These are phyloP conservation scores for Cromileptes altivelis DNA, from an alignment of 2,113 vertebrate genomes.

Conservation along the genomic window DNA sequence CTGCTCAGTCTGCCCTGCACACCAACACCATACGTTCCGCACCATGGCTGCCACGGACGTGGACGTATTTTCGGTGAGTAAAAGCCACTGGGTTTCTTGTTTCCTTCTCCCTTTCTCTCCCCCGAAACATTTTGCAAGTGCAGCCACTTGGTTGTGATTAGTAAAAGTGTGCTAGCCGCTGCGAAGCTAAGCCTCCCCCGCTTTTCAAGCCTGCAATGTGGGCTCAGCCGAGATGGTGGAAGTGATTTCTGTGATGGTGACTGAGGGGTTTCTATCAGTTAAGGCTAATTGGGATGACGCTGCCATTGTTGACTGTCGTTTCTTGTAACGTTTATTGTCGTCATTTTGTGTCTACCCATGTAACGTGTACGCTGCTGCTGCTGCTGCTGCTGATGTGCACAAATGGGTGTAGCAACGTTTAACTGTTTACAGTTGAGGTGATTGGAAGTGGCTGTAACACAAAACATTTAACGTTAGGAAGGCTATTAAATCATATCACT, in stretches of 20 bases:
- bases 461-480: background rate
- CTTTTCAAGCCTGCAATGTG: slow-evolving; percentile 44
- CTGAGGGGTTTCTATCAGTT: slow-evolving; percentile 7
- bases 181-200: slow-evolving; percentile 60
- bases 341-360: background rate
- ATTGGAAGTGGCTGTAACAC: background rate
- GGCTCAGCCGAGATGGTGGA: slow-evolving; percentile 58
- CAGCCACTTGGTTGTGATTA: slow-evolving; percentile 42
- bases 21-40: slow-evolving; percentile 72
- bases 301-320: background rate
- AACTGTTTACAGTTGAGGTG: slow-evolving; percentile 21
- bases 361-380: slow-evolving; percentile 4
- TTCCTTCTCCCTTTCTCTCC: rapidly evolving
- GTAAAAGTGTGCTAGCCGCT: slow-evolving; percentile 51
- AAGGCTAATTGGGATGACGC: background rate
- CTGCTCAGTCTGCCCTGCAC: slow-evolving; percentile 59
- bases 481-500: background rate
- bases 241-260: slow-evolving; percentile 45
- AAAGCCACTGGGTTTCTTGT: background rate
- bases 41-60: slow-evolving; percentile 94
- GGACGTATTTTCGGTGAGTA: slow-evolving; percentile 91
- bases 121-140: background rate
- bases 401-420: slow-evolving; percentile 23
- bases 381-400: background rate
- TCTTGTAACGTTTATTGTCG: background rate